A percentile compares a stretch with the other conserved stretches of the same genome.
Evolutionary conservation across 2,113 vertebrate species (phyloP).

Genomic region (Reinhardtius hippoglossoides): DNA sequence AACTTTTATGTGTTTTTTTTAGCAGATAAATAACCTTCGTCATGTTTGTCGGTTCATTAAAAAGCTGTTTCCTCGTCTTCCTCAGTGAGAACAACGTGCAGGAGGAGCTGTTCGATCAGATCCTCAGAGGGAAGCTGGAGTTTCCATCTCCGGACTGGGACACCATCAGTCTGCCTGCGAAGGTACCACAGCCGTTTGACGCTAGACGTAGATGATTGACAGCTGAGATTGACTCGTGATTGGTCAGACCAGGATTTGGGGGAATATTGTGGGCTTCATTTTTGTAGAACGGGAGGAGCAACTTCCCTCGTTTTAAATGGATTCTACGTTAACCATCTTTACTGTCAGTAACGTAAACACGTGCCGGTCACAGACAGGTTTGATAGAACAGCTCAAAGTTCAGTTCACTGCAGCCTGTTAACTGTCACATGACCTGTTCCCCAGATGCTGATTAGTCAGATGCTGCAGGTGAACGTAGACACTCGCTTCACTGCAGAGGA

Average conservation of each 20-base stretch:
- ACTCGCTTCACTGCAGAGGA: slow-evolving; percentile 94
- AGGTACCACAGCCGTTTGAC: slow-evolving; percentile 69
- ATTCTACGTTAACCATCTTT: no score
- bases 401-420: background rate
- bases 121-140: slow-evolving; percentile 93
- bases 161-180: slow-evolving; percentile 92
- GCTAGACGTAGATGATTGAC: no score
- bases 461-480: slow-evolving; percentile 96
- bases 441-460: slow-evolving; percentile 95
- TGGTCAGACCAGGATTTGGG: no score
- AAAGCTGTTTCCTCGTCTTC: background rate
- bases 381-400: background rate
- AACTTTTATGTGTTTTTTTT: no score
- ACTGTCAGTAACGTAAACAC: no score
- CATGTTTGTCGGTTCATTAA: no score
- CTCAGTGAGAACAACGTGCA: slow-evolving; percentile 95
- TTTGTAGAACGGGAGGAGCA: no score
- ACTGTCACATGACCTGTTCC: slow-evolving; percentile 45
- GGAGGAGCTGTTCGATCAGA: slow-evolving; percentile 98
- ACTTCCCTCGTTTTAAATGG: no score
- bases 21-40: background rate
- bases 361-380: background rate
- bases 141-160: slow-evolving; percentile 99
- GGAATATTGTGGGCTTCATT: no score
- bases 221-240: no score